phyloP scores from a whole-genome alignment of 2,113 vertebrate species.

The Dolichotis patagonum region DNA sequence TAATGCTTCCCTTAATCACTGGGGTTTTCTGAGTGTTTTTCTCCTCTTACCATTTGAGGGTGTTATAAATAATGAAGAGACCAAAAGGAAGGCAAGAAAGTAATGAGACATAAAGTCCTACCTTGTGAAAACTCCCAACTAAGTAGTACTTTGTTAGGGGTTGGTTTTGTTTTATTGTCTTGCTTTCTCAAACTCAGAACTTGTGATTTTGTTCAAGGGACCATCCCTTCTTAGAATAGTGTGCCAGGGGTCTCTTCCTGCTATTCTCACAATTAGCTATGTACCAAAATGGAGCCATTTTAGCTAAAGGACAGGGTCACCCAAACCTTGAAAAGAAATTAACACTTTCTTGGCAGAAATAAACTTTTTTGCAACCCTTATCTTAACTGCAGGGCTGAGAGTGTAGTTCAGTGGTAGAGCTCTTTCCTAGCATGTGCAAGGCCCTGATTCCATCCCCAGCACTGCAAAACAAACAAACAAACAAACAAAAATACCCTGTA shows the following conservation, averaged over 20 bases:
- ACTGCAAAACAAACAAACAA: neutral
- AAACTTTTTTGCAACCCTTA: neutral
- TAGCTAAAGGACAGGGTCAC: slow-evolving; percentile 13
- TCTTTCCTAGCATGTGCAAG: neutral
- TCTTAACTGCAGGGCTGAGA: neutral
- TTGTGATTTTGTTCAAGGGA: slow-evolving; percentile 18
- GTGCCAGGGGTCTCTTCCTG: neutral
- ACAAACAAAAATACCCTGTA: neutral
- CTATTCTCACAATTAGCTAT: slow-evolving; percentile 6
- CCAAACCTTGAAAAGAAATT: slow-evolving; percentile 32
- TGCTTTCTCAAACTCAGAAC: slow-evolving; percentile 35
- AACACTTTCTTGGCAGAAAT: slow-evolving; percentile 13
- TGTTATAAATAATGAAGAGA: neutral
- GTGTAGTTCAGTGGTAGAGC: neutral
- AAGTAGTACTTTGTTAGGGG: neutral
- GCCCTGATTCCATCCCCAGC: neutral
- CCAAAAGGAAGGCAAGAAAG: neutral
- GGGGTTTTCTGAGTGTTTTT: neutral
- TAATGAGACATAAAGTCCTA: neutral
- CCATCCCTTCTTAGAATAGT: neutral
- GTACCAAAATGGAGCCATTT: slow-evolving; percentile 6
- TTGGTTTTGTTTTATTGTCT: neutral
- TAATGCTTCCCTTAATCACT: neutral
- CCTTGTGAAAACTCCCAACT: neutral
- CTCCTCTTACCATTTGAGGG: neutral